Percentiles rank a stretch among this genome's conserved stretches.
These are phyloP conservation scores for Drosophila erecta DNA, from an alignment of 1,140 invertebrate species.

Conservation along the genomic window DNA sequence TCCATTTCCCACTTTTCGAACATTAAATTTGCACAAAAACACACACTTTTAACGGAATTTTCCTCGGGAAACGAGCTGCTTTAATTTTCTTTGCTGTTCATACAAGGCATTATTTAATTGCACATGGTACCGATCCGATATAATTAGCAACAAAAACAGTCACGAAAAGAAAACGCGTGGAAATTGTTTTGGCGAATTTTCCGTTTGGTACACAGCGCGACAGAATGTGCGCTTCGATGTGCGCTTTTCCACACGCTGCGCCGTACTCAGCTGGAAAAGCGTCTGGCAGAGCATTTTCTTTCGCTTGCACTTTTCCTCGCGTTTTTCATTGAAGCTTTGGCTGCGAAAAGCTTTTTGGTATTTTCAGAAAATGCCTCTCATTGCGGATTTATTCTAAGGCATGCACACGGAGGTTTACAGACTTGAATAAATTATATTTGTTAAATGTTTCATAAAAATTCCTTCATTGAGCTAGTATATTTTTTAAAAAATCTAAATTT, in stretches of 20 bases:
- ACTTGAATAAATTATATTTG: conserved; percentile 10
- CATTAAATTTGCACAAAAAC: conserved; percentile 7
- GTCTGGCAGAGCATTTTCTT: conserved; percentile 44
- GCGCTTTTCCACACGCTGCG: conserved; percentile 77
- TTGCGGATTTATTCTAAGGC: conserved; percentile 3
- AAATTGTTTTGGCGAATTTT: conserved; percentile 29
- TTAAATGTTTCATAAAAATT: neutral
- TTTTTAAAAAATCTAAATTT: no score
- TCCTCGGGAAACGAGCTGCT: neutral
- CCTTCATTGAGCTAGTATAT: neutral
- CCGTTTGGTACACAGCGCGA: conserved; percentile 36
- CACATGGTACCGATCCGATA: conserved; percentile 26
- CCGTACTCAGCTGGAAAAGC: conserved; percentile 79
- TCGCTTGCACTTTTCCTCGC: conserved; percentile 29
- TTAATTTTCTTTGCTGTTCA: conserved; percentile 11
- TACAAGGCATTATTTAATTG: conserved; percentile 34
- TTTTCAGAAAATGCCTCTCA: conserved; percentile 19
- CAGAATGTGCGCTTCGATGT: conserved; percentile 65
- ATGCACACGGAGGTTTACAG: conserved; percentile 7
- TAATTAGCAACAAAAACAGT: conserved; percentile 31
- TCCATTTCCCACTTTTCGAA: conserved; percentile 16
- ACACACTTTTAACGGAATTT: conserved; percentile 32
- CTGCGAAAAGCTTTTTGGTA: conserved; percentile 31
- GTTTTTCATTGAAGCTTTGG: conserved; percentile 23
- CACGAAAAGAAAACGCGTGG: conserved; percentile 47